Percentiles rank a stretch among this genome's conserved stretches.
Conservation (phyloP, 1,140 invertebrate genomes). For the Lordiphosa clarofinis region DNA sequence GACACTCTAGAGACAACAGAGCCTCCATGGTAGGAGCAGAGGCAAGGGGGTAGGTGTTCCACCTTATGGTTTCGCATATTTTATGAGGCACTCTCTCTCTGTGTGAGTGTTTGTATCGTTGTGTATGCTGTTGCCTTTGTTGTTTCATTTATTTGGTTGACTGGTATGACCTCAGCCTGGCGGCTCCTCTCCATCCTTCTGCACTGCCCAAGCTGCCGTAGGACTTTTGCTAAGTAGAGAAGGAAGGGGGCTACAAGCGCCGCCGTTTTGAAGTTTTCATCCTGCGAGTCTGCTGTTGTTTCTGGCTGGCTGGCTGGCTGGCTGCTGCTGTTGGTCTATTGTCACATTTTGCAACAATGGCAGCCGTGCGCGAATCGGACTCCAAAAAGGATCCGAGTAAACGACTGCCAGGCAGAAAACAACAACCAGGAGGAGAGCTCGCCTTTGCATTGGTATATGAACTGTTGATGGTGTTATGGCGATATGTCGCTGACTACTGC, state of each 20-base stretch:
- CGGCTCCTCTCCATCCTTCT: conserved; percentile 27
- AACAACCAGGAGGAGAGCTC: conserved; percentile 28
- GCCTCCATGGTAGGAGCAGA: conserved; percentile 21
- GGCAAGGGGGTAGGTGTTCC: conserved; percentile 3
- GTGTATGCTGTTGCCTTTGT: conserved; percentile 47
- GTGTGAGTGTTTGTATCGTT: conserved; percentile 15
- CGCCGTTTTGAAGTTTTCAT: conserved; percentile 36
- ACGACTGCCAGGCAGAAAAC: conserved; percentile 13
- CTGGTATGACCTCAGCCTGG: conserved; percentile 68
- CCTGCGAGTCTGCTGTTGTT: conserved; percentile 23
- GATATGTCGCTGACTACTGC: conserved; percentile 66
- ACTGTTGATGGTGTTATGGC: conserved; percentile 76
- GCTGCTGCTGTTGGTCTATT: conserved; percentile 45
- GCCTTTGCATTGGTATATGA: conserved; percentile 51
- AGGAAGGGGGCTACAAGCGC: conserved; percentile 19
- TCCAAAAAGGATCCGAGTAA: conserved; percentile 54
- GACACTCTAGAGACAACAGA: conserved; percentile 44
- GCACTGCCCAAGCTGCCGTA: conserved; percentile 2
- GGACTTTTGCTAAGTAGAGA: conserved; percentile 37
- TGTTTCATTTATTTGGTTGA: conserved; percentile 76
- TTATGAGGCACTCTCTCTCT: conserved; percentile 44
- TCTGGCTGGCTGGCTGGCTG: conserved; percentile 18
- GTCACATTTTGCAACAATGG: conserved; percentile 71
- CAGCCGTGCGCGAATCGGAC: conserved; percentile 67
- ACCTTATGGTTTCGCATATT: conserved; percentile 71